These are phyloP conservation scores for Antedon mediterranea DNA, from an alignment of 53 echinoderm and acorn worm genomes.

Conservation along the genomic window DNA sequence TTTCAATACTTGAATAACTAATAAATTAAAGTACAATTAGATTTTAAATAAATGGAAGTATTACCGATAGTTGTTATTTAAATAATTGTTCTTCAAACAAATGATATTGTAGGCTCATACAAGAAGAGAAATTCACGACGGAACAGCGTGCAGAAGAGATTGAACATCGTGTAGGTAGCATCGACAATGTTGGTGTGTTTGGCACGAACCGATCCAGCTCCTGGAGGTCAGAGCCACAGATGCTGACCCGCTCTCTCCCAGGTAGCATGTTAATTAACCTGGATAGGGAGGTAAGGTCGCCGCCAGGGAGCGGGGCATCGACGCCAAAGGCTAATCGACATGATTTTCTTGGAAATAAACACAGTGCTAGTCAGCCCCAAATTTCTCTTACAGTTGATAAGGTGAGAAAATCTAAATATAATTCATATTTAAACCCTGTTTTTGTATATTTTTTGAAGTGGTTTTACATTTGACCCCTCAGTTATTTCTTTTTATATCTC, in stretches of 20 bases:
- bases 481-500: not conserved
- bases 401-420: not conserved
- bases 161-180: slow-evolving; percentile 79
- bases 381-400: slow-evolving; percentile 56
- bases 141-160: slow-evolving; percentile 87
- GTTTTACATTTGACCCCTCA: slow-evolving; percentile 4
- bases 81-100: too few species aligned
- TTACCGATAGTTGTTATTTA: too few species aligned
- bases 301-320: slow-evolving; percentile 69
- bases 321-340: slow-evolving; percentile 42
- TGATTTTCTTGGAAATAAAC: slow-evolving; percentile 49
- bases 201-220: slow-evolving; percentile 43
- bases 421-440: not conserved
- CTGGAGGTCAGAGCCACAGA: slow-evolving; percentile 66
- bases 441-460: not conserved
- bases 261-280: slow-evolving; percentile 85
- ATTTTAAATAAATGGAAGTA: too few species aligned
- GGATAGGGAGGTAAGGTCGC: slow-evolving; percentile 53
- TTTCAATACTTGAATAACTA: too few species aligned
- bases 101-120: slow-evolving; percentile 41
- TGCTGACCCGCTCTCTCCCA: slow-evolving; percentile 69
- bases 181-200: slow-evolving; percentile 90
- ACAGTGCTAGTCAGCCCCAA: slow-evolving; percentile 92
- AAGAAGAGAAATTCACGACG: slow-evolving; percentile 89
- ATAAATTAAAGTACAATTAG: too few species aligned